Percentiles rank a stretch among this genome's conserved stretches.
Evolutionary conservation across 1,140 invertebrate species (phyloP).

Genomic region (Bombus sylvicola): DNA sequence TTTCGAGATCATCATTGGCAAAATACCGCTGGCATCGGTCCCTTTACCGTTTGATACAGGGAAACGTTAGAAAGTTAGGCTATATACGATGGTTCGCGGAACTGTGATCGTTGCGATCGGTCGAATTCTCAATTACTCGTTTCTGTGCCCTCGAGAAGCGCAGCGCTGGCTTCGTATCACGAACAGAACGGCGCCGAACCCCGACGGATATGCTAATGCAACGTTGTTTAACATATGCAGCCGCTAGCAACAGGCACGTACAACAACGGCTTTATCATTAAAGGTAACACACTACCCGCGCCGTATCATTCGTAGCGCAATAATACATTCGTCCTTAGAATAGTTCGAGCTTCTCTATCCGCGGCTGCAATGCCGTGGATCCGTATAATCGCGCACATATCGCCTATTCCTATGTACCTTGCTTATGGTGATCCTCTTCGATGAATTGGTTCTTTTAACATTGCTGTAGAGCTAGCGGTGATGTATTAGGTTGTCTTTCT

Average conservation of each 20-base stretch:
- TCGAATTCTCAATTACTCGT: conserved; percentile 57
- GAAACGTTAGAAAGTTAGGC: background rate
- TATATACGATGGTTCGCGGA: background rate
- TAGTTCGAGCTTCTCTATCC: background rate
- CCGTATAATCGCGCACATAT: conserved; percentile 23
- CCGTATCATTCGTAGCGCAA: conserved; percentile 28
- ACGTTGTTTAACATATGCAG: conserved; percentile 73
- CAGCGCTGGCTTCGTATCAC: conserved; percentile 28
- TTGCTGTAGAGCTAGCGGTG: background rate
- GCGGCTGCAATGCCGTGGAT: conserved; percentile 2
- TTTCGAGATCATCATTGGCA: background rate
- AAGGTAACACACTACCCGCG: conserved; percentile 71
- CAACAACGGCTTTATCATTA: conserved; percentile 77
- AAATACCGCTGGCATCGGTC: background rate
- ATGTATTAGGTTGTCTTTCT: too few relatives aligned
- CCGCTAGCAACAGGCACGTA: conserved; percentile 68
- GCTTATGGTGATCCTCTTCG: background rate
- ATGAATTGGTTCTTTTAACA: background rate
- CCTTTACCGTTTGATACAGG: background rate
- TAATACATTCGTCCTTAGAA: conserved; percentile 41
- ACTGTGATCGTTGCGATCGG: background rate
- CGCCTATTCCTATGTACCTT: background rate
- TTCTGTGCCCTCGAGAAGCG: conserved; percentile 49
- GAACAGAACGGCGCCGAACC: conserved; percentile 25
- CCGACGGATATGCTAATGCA: conserved; percentile 74